phyloP scores from a whole-genome alignment of 1,140 invertebrate species.

The Triops longicaudatus region DNA sequence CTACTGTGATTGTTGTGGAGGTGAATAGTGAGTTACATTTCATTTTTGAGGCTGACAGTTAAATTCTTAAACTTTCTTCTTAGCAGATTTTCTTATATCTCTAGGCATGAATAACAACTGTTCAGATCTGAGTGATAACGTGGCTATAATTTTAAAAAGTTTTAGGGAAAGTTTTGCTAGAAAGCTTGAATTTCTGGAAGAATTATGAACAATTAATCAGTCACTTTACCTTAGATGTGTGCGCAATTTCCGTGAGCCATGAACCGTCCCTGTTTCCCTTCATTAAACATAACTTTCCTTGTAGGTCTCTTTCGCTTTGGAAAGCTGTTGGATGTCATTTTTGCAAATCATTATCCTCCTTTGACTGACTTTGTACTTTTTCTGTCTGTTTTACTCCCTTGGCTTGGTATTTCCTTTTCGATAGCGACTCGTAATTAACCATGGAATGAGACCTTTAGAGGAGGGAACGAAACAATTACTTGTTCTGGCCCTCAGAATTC shows the following conservation, averaged over 20 bases:
- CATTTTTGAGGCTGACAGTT: too few species aligned
- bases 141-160: too few species aligned
- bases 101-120: too few species aligned
- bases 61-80: too few species aligned
- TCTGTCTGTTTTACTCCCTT: neutral
- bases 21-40: too few species aligned
- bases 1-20: too few species aligned
- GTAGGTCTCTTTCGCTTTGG: neutral
- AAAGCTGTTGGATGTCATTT: neutral
- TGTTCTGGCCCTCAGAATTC: neutral
- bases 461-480: neutral
- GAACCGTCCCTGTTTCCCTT: conserved; percentile 14
- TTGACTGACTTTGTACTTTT: neutral
- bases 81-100: too few species aligned
- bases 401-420: neutral
- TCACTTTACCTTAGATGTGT: neutral
- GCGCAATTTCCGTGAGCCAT: conserved; percentile 1
- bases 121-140: too few species aligned
- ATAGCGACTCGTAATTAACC: neutral
- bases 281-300: conserved; percentile 8
- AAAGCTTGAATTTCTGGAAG: too few species aligned
- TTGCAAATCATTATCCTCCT: neutral
- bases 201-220: neutral
- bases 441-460: neutral
- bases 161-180: too few species aligned